Evolutionary conservation across 1,140 invertebrate species (phyloP), one percentile per base, ranked within the genome.

Genomic region (Tenebrio molitor): DNA sequence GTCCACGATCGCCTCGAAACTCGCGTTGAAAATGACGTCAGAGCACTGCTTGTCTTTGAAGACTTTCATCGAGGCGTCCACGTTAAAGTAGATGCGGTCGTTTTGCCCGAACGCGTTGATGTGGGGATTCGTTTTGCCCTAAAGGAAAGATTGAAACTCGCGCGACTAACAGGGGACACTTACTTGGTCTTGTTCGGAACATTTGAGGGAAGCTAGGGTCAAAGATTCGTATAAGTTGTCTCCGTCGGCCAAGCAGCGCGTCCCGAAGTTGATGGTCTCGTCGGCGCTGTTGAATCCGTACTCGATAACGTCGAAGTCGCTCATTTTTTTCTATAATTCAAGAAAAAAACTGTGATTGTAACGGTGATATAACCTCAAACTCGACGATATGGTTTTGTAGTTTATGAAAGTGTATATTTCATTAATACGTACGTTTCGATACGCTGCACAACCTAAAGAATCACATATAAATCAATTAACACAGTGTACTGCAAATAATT

Each of bases 261-360:
- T 64, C 14, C 78, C 78, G 75, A 80, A 80, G 72, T 78, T 78
- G 14, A 80, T 71, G 2, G 78, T 80, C 72, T 80, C 78, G 44
- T 80, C 75, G 0, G 74, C 72, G 25, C 50, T 68, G 34, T 75
- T 76, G 64, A 75, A 80, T 7, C 77, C 76, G 64, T 71, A 66
- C 73, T 79, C 76, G 25, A 77, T 75, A 23, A 75, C n/a, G 33
- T 78, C 73, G 36, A 72, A 80, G 46, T 75, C 21, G 6, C 1
- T 5, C 46, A 53, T 53, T 21, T 4, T 53, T 53, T 17, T 46
- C 42, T 1, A 3, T 15, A 16, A 44, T n/a, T n/a, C n/a, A n/a
- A n/a, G n/a, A n/a, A n/a, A n/a, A n/a, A n/a, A n/a, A n/a, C n/a
- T n/a, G n/a, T n/a, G n/a, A n/a, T n/a, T n/a, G n/a, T n/a, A n/a